These are phyloP conservation scores for Leptopilina syphax DNA, from an alignment of 2,888 invertebrate species.

Conservation along the genomic window DNA sequence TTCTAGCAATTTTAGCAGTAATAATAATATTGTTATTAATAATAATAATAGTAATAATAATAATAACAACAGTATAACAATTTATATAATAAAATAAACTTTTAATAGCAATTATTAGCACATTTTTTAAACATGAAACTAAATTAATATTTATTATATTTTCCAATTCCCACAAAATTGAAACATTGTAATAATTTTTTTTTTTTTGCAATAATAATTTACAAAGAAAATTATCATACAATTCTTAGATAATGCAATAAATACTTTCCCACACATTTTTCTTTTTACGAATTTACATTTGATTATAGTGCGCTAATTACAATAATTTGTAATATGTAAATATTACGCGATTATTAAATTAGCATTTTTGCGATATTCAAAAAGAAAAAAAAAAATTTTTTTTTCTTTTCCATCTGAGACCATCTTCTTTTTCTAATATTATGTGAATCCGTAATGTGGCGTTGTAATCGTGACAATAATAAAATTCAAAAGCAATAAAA, in stretches of 20 bases:
- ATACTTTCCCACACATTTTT: background rate
- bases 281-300: background rate
- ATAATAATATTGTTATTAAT: too few relatives aligned
- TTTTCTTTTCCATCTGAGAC: too few relatives aligned
- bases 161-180: too few relatives aligned
- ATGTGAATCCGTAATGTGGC: conserved; percentile 56
- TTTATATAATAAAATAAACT: too few relatives aligned
- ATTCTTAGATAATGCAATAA: background rate
- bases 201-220: background rate
- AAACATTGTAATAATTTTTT: too few relatives aligned
- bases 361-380: conserved; percentile 16
- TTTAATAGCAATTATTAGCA: too few relatives aligned
- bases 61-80: too few relatives aligned
- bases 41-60: too few relatives aligned
- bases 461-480: conserved; percentile 48
- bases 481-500: too few relatives aligned
- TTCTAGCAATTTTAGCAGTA: too few relatives aligned
- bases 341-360: background rate
- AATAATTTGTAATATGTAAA: background rate
- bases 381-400: conserved; percentile 7
- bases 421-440: conserved; percentile 32
- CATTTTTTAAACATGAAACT: too few relatives aligned
- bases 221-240: background rate
- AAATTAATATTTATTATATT: too few relatives aligned
- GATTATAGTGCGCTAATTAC: background rate